Base-by-base conservation (phyloP, 2,888 invertebrate species). In the Microctonus hyperodae region DNA sequence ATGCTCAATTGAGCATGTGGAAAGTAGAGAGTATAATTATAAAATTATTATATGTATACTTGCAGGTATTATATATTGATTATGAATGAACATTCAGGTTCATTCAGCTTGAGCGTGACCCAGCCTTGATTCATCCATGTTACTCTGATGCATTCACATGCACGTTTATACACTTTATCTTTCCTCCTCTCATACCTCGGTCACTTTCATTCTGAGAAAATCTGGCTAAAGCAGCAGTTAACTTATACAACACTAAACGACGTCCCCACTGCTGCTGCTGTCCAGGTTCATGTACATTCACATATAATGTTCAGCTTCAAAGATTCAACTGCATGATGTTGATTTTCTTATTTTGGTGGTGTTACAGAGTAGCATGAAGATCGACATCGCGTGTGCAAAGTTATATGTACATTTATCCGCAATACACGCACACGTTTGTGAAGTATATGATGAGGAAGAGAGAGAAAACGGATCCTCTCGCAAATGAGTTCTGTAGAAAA, bases 31-130 rank as follows among this genome's bases (percentile, higher is more conserved):
- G 13, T 55, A n/a, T n/a, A 37, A 28, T 10, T 28, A 6, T 31
- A 22, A 37, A 58, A 10, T 3, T 9, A 40, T 11, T 58, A n/a
- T n/a, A n/a, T n/a, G n/a, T n/a, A n/a, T n/a, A 22, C 6, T 50
- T 35, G n/a, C 10, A 58, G 37, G 40, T 64, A 59, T 22, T 62
- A 53, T 37, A 56, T 73, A 78, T 79, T 73, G 77, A 77, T 77
- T 75, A 77, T 80, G 79, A 80, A 80, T 79, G 79, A 76, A 70
- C 65, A 65, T 70, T 69, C 67, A 73, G 73, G 68, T 74, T 72
- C 79, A 80, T 80, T 80, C 79, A 78, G 75, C 65, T 77, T 73
- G 74, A 75, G 76, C 77, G 69, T 77, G 78, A 78, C 78, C 77
- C 77, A 75, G 70, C 69, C 57, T 68, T 60, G 63, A 40, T 70